phyloP scores from a whole-genome alignment of 2,888 invertebrate species.

The Elegia similella region DNA sequence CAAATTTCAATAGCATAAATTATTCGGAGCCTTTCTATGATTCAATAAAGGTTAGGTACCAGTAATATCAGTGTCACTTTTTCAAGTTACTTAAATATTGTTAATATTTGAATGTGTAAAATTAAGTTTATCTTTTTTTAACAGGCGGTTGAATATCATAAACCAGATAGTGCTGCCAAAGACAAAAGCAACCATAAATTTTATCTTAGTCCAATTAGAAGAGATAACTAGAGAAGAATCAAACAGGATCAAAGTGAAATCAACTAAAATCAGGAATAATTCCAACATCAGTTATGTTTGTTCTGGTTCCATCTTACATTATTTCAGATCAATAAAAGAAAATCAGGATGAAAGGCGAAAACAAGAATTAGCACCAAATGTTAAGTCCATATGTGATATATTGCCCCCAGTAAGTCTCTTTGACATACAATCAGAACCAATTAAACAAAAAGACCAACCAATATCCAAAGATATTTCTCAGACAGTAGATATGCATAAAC shows the following conservation, averaged over 20 bases:
- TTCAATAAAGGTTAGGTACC: too few relatives aligned
- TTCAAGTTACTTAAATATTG: too few relatives aligned
- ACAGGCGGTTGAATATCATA: conserved; percentile 45
- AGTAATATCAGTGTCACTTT: too few relatives aligned
- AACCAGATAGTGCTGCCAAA: conserved; percentile 44
- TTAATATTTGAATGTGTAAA: too few relatives aligned
- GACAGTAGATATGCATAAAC: background rate
- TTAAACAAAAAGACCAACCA: background rate
- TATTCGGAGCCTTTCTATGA: too few relatives aligned
- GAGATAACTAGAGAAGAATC: conserved; percentile 27
- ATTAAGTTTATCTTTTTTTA: conserved; percentile 3
- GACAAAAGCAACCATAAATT: conserved; percentile 36
- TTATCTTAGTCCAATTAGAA: conserved; percentile 43
- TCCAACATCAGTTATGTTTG: background rate
- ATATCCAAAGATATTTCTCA: background rate
- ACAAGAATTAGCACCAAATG: too few relatives aligned
- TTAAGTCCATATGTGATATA: too few relatives aligned
- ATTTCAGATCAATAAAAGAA: background rate
- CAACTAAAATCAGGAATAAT: background rate
- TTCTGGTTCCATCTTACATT: background rate
- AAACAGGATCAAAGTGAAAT: background rate
- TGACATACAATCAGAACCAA: too few relatives aligned
- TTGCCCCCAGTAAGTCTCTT: too few relatives aligned
- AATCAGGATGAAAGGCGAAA: background rate
- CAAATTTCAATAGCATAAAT: too few relatives aligned